A percentile compares a stretch with the other conserved stretches of the same genome.
Conservation (phyloP, 2,888 invertebrate genomes). For the Sminthurides aquaticus region DNA sequence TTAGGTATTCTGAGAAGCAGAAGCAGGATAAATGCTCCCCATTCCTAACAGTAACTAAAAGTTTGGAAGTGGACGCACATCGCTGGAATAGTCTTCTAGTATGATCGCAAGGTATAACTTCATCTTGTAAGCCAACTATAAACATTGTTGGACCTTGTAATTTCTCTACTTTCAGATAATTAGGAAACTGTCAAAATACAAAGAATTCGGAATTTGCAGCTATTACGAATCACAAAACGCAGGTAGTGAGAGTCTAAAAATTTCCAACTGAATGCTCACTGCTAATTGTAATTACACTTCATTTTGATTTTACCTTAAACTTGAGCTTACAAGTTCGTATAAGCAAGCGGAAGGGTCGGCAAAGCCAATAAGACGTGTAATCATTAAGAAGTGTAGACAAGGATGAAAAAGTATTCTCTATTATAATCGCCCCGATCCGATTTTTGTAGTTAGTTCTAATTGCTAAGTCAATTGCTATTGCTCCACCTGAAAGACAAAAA, state of each 20-base stretch:
- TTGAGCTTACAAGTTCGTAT: not conserved
- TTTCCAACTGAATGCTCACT: too few relatives aligned
- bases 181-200: slow-evolving; percentile 2
- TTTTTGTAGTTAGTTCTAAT: slow-evolving; percentile 1
- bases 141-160: slow-evolving; percentile 8
- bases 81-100: not conserved
- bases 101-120: slow-evolving; percentile 10
- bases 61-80: not conserved
- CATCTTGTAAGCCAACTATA: slow-evolving; percentile 10
- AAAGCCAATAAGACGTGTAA: not conserved
- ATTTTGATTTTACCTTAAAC: not conserved
- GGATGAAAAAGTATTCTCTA: slow-evolving; percentile 19
- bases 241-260: too few relatives aligned
- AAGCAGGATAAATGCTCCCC: slow-evolving; percentile 6
- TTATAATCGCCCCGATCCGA: slow-evolving; percentile 7
- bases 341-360: not conserved
- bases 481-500: slow-evolving; percentile 1
- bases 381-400: slow-evolving; percentile 2
- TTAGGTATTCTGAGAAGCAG: not conserved
- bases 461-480: slow-evolving; percentile 16
- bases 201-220: too few relatives aligned
- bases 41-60: not conserved
- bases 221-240: too few relatives aligned
- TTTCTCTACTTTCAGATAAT: not conserved
- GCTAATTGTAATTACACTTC: too few relatives aligned